Evolutionary conservation across 2,888 invertebrate genomes (phyloP), one percentile per base, ranked within the genome.

Genomic region (Euclidia mi): DNA sequence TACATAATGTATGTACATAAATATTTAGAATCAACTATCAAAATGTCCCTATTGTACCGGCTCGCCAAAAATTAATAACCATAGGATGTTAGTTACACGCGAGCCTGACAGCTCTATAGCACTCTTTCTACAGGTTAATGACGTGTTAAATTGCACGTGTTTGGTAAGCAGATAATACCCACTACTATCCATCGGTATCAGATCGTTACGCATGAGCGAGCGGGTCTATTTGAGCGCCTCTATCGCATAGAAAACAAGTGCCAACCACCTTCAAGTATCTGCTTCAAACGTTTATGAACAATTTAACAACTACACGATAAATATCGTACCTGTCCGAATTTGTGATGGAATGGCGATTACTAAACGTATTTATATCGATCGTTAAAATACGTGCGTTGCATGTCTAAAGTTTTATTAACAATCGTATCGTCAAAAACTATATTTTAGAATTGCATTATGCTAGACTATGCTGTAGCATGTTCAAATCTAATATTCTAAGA

Each of bases 131-230:
- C 43, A 65, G 65, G 68, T 68, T 53, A 68, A 68, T 51, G 61
- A 69, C 68, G 61, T 42, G 28, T 64, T n/a, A 47, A 66, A 67
- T 46, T 56, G 46, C 58, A 71, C 65, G 12, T 45, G 59, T 53
- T 58, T 57, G 41, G 49, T 57, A 42, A 47, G 52, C 49, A 64
- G 56, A 62, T 70, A 18, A 49, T 50, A 45, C 46, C 14, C 15
- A 15, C 37, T 31, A 14, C n/a, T 18, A 34, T 50, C 52, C 53
- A 71, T 65, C 12, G 60, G 44, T 47, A 64, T 53, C 51, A 50
- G 40, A 40, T 59, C 40, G 71, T 57, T 63, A 72, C 69, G 65
- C 69, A 48, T 69, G 62, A 72, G 59, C 65, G 72, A n/a, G n/a
- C n/a, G 56, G 34, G 43, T 42, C 56, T n/a, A 51, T 57, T 65